These are phyloP conservation scores for Acanthosepion esculentum DNA, from an alignment of 2,888 invertebrate species.

Conservation along the genomic window DNA sequence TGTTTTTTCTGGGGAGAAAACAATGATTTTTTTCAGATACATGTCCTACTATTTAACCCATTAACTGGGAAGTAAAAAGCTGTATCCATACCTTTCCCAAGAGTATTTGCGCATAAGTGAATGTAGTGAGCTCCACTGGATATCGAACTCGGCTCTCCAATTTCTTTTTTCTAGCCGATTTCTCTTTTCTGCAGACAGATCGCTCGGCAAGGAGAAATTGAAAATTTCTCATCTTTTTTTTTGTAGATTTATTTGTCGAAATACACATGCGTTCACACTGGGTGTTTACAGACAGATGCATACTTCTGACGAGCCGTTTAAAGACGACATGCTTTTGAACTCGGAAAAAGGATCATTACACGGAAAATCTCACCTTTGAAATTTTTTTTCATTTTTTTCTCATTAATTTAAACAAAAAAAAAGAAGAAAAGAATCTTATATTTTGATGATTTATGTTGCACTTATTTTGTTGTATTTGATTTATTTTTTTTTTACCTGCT, in stretches of 20 bases:
- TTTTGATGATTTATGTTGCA: not conserved
- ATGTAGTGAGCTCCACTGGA: too few relatives aligned
- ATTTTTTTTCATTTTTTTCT: not conserved
- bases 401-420: not conserved
- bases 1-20: too few relatives aligned
- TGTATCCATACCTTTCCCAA: too few relatives aligned
- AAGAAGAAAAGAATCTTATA: not conserved
- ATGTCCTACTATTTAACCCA: too few relatives aligned
- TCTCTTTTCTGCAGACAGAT: not conserved
- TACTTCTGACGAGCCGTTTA: not conserved
- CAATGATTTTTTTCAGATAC: too few relatives aligned
- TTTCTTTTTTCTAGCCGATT: too few relatives aligned
- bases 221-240: not conserved
- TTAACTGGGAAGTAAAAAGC: too few relatives aligned
- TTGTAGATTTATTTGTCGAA: not conserved
- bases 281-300: not conserved
- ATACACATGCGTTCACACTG: not conserved
- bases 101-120: too few relatives aligned
- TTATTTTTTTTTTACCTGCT: not conserved
- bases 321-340: not conserved
- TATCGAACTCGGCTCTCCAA: too few relatives aligned
- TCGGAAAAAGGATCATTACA: not conserved
- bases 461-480: not conserved
- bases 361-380: constrained; percentile 3
- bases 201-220: not conserved